These are phyloP conservation scores for Leucosticte australis DNA, from an alignment of 2,113 vertebrate species.

Conservation along the genomic window DNA sequence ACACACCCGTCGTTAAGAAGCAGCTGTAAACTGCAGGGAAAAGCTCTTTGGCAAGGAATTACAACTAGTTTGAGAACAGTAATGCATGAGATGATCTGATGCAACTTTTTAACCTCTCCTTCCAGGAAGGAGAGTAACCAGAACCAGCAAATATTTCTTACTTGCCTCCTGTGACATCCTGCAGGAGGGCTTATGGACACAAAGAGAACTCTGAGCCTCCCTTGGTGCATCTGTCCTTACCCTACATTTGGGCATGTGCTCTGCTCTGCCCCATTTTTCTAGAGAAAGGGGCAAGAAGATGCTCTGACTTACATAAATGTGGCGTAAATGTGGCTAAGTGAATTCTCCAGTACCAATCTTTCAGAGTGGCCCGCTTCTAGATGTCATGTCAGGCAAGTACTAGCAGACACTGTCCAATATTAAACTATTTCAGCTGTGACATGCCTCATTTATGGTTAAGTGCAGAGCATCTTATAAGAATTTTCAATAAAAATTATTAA, in stretches of 20 bases:
- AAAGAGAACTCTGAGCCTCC: neutral
- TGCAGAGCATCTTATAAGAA: accelerated
- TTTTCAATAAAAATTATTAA: neutral
- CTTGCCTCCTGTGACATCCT: neutral
- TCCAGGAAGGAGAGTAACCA: neutral
- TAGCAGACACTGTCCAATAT: neutral
- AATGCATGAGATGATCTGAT: neutral
- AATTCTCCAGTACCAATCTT: neutral
- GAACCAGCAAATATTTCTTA: neutral
- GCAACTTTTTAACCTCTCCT: neutral
- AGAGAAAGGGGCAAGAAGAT: neutral
- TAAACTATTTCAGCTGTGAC: neutral
- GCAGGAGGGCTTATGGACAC: neutral
- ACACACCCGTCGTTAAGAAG: accelerated
- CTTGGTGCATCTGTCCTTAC: neutral
- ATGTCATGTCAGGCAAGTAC: neutral
- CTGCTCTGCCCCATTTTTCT: neutral
- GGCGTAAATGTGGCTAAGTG: neutral
- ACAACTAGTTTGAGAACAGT: neutral
- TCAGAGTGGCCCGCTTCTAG: neutral
- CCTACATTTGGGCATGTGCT: neutral
- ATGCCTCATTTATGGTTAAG: neutral
- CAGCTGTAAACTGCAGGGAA: neutral
- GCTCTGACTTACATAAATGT: accelerated
- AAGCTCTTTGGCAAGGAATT: accelerated